Conservation (phyloP, 1,140 invertebrate genomes). For the Hylaeus anthracinus region DNA sequence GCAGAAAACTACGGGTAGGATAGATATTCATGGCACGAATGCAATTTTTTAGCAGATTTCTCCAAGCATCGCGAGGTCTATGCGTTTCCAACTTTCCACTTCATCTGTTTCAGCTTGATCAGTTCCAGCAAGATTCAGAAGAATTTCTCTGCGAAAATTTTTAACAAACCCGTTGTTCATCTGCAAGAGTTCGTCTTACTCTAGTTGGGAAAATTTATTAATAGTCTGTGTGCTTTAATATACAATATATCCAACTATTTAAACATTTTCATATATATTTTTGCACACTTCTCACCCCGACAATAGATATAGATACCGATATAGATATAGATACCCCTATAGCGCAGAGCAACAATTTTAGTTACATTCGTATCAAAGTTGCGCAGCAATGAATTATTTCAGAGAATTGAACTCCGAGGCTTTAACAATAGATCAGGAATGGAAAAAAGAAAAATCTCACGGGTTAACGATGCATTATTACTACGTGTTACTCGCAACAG, state of each 20-base stretch:
- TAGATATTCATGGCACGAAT: background rate
- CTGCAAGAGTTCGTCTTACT: no score
- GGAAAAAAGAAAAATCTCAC: background rate
- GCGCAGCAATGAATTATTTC: background rate
- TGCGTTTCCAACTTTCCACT: background rate
- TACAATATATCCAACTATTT: no score
- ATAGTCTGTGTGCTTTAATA: no score
- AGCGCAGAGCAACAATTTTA: background rate
- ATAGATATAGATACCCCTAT: no score
- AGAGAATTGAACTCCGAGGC: background rate
- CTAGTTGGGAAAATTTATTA: no score
- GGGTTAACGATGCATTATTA: conserved; percentile 29
- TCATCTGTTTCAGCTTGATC: background rate
- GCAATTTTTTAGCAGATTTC: background rate
- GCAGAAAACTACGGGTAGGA: background rate
- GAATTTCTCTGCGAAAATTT: no score
- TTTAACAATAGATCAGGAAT: background rate
- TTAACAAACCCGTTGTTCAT: no score
- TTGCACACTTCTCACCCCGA: no score
- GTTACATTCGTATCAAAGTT: background rate
- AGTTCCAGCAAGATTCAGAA: no score
- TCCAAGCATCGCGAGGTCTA: background rate
- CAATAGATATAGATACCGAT: no score
- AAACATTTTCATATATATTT: no score
- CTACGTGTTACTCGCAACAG: conserved; percentile 55